phyloP scores from a whole-genome alignment of 2,888 invertebrate species.

The Pteria penguin region DNA sequence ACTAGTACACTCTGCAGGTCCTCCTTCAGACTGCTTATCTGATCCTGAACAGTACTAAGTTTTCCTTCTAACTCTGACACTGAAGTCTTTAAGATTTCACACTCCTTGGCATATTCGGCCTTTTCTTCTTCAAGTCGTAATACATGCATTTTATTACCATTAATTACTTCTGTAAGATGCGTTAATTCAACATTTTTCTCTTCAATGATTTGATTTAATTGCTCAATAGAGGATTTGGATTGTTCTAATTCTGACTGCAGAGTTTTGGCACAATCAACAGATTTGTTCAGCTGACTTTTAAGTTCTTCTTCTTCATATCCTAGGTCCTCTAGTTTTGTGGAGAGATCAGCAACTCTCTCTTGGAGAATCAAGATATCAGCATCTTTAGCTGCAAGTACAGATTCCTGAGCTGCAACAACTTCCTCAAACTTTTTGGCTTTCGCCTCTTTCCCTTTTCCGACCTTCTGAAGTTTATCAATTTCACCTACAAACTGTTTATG shows the following conservation, averaged over 20 bases:
- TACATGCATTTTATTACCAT: constrained; percentile 42
- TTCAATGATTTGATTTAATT: constrained; percentile 36
- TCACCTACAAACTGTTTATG: not conserved
- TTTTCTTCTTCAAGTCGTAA: constrained; percentile 26
- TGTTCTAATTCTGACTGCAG: constrained; percentile 40
- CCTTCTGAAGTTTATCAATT: constrained; percentile 45
- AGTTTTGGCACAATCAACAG: constrained; percentile 1
- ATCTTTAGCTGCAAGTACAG: constrained; percentile 52
- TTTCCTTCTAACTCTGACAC: not conserved
- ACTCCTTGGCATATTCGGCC: constrained; percentile 17
- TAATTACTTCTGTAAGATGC: constrained; percentile 47
- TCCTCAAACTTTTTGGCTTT: constrained; percentile 61
- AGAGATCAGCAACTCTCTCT: constrained; percentile 37
- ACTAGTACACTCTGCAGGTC: constrained; percentile 49
- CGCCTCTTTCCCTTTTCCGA: constrained; percentile 58
- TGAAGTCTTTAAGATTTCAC: not conserved
- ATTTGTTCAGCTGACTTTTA: constrained; percentile 12
- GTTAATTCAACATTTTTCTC: constrained; percentile 50
- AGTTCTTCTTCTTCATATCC: constrained; percentile 25
- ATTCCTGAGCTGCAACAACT: constrained; percentile 53
- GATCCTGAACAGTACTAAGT: not conserved
- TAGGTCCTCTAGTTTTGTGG: constrained; percentile 25
- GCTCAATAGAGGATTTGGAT: constrained; percentile 42
- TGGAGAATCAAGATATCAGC: constrained; percentile 60
- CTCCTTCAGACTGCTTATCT: constrained; percentile 46